Base-by-base conservation (phyloP, 2,888 invertebrate species). In the Quadroppia sp. region DNA sequence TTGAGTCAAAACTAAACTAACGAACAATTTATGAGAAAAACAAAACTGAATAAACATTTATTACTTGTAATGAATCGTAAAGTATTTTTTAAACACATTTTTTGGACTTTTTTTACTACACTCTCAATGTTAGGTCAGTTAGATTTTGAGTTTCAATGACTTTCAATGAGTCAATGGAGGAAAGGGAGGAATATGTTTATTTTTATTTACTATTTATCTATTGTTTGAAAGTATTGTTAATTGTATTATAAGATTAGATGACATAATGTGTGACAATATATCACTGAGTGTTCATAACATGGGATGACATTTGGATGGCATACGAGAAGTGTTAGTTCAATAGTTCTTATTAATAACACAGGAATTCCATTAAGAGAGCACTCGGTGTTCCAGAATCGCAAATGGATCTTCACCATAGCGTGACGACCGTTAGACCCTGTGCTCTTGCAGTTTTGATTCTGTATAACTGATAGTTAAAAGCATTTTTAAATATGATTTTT, bases 311-410 rank as follows among this genome's bases (percentile, higher is more conserved):
- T 23, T 20, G 50, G 50, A 50, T 50, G 50, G 11, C 50, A 50
- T 50, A 11, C 11, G 36, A 36, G 4, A n/a, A 50, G 20, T 50
- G 50, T 50, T 23, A 50, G 3, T 15, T 50, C 50, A 50, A 20
- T 50, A 20, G 50, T 50, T n/a, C 20, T 50, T 50, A 50, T 50
- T 50, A 50, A 50, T 50, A 50, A 50, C 50, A 50, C 11, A 50
- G 50, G 50, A 50, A 50, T 50, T 50, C 50, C 50, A 50, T 50
- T 50, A 50, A 50, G 45, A 50, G 50, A n/a, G 4, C 50, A 23
- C 23, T 50, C 50, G 20, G 1, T 50, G 50, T 3, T n/a, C 20
- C 20, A 20, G 50, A 50, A 45, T 36, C 45, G 50, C 50, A 50
- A 50, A 50, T 50, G 50, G n/a, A 50, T 50, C 50, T n/a, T 23